These are phyloP conservation scores for Catharus minimus DNA, from an alignment of 2,113 vertebrate genomes.

Conservation along the genomic window DNA sequence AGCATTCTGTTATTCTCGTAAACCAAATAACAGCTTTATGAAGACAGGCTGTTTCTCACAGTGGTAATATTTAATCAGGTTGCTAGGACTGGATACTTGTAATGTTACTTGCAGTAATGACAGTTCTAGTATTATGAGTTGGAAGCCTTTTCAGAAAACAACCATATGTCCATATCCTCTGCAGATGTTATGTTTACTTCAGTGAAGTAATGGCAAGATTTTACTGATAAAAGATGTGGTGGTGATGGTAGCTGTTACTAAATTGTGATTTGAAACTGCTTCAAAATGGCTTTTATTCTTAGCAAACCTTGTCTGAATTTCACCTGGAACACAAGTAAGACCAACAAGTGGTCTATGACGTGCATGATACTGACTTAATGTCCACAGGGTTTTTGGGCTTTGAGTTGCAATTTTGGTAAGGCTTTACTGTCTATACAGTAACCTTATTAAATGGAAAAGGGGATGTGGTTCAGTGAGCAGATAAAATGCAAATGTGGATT, in stretches of 20 bases:
- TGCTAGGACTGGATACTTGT: background rate
- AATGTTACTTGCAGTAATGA: background rate
- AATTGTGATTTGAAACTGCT: background rate
- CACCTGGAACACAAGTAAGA: background rate
- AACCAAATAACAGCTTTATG: background rate
- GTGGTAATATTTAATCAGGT: background rate
- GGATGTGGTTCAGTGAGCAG: background rate
- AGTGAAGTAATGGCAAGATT: background rate
- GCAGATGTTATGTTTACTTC: background rate
- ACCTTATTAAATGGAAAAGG: background rate
- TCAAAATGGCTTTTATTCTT: background rate
- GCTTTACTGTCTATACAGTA: background rate
- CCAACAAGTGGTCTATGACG: background rate
- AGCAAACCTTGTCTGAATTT: background rate
- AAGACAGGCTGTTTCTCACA: background rate
- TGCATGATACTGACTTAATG: background rate
- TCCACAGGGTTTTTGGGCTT: background rate
- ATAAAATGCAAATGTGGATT: background rate
- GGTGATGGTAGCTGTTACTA: background rate
- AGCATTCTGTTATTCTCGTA: background rate
- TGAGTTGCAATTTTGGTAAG: background rate
- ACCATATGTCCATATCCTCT: accelerated
- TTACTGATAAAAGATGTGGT: background rate
- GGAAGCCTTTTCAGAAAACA: background rate
- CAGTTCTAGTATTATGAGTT: background rate